Percentiles rank a stretch among this genome's conserved stretches.
phyloP scores from a whole-genome alignment of 2,888 invertebrate genomes.

The Acleris laterana region DNA sequence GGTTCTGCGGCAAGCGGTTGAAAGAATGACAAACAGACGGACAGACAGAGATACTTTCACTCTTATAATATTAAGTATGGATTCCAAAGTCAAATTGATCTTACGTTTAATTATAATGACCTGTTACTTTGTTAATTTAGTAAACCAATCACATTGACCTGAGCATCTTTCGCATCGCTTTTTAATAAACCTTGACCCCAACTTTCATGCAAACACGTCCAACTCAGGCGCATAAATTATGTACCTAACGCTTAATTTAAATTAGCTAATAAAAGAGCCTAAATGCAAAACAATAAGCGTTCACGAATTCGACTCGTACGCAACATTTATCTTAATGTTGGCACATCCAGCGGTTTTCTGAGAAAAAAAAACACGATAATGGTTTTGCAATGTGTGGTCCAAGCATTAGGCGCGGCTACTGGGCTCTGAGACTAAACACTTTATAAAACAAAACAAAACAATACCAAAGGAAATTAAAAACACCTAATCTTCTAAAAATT shows the following conservation, averaged over 20 bases:
- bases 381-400: slow-evolving; percentile 29
- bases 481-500: too few relatives aligned
- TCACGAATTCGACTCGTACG: slow-evolving; percentile 17
- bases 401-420: background rate
- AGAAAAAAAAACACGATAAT: slow-evolving; percentile 40
- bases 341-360: slow-evolving; percentile 39
- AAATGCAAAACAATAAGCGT: slow-evolving; percentile 23
- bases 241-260: slow-evolving; percentile 17
- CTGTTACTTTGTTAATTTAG: too few relatives aligned
- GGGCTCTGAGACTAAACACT: background rate
- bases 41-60: too few relatives aligned
- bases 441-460: too few relatives aligned
- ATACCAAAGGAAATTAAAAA: too few relatives aligned
- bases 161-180: too few relatives aligned
- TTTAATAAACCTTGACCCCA: slow-evolving; percentile 4
- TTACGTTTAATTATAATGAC: too few relatives aligned
- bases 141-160: too few relatives aligned
- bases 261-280: slow-evolving; percentile 29
- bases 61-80: too few relatives aligned
- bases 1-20: too few relatives aligned
- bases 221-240: background rate
- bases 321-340: slow-evolving; percentile 38
- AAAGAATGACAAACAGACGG: too few relatives aligned
- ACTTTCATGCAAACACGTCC: background rate
- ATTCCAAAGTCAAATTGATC: too few relatives aligned